A percentile compares a stretch with the other conserved stretches of the same genome.
phyloP scores from a whole-genome alignment of 1,140 invertebrate genomes.

The Gonatopus flavifemur region DNA sequence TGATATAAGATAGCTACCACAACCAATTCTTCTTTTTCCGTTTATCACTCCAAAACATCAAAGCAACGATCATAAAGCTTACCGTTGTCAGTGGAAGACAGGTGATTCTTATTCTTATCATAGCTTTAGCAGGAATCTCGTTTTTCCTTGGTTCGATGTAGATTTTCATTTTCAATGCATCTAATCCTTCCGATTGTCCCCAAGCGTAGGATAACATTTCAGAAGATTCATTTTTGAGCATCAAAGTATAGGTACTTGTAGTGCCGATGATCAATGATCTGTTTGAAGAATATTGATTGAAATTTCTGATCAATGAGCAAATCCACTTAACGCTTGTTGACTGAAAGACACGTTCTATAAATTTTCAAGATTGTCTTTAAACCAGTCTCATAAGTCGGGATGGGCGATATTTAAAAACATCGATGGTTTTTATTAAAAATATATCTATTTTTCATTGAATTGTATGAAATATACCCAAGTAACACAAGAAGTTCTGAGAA shows the following conservation, averaged over 20 bases:
- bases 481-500: too few relatives aligned
- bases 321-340: too few relatives aligned
- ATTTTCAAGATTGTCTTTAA: too few relatives aligned
- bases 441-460: too few relatives aligned
- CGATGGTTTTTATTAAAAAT: too few relatives aligned
- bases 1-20: too few relatives aligned
- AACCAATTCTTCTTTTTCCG: constrained; percentile 2
- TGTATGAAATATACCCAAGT: too few relatives aligned
- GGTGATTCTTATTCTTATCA: constrained; percentile 8
- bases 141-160: constrained; percentile 2
- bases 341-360: too few relatives aligned
- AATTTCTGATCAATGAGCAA: too few relatives aligned
- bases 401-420: too few relatives aligned
- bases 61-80: too few relatives aligned
- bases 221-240: background rate
- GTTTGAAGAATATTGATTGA: background rate
- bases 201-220: background rate
- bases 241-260: constrained; percentile 1
- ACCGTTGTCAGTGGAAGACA: background rate
- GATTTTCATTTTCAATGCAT: constrained; percentile 2
- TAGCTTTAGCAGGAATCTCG: background rate
- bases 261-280: constrained; percentile 9
- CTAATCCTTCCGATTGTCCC: constrained; percentile 6
- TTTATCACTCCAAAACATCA: background rate
- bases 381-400: too few relatives aligned